Base-by-base conservation (phyloP, 2,113 vertebrate species). In the Phylloscopus whistleri region DNA sequence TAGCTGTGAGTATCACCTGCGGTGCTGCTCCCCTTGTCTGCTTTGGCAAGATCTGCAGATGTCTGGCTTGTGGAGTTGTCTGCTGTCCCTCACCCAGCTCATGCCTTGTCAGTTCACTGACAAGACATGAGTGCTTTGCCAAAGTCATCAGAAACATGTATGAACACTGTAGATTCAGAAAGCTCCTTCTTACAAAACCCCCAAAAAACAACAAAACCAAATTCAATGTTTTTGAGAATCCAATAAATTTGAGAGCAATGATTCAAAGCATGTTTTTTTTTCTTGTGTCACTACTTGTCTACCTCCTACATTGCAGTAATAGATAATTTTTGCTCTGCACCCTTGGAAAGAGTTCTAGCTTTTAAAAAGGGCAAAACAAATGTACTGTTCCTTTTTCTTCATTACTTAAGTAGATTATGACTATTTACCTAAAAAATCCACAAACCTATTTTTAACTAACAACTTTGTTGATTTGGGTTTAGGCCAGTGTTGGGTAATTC, bases 151-250 rank as follows among this genome's bases (percentile, higher is more conserved):
- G 39, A 70, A 81, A 23, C 31, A 2, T 56, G 44, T 37, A 24
- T 5, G 11, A 22, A 17, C 35, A 44, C 6, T 79, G 70, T 30
- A 70, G 20, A n/a, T 35, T 22, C 44, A 28, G 0, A 2, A 84
- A 67, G 16, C 37, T 90, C 11, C 30, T 52, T 43, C 39, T 35
- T 17, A 3, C 31, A 59, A 15, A 12, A 4, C 12, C 7, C 5
- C 5, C 6, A 12, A 2, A 12, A 39, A 31, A 28, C 7, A 5
- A 35, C 9, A 16, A 6, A 23, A 33, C 1, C 4, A 17, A 67
- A 51, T 20, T 3, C 4, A 22, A 1, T 31, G 3, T 41, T 77
- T 87, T 51, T 78, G 43, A 78, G 70, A 68, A 12, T 37, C 18
- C 12, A 18, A 0, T 37, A 15, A 7, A n/a, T 37, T 39, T 55